Evolutionary conservation across 2,797 vertebrate species (phyloP).

Genomic region (Falco biarmicus): DNA sequence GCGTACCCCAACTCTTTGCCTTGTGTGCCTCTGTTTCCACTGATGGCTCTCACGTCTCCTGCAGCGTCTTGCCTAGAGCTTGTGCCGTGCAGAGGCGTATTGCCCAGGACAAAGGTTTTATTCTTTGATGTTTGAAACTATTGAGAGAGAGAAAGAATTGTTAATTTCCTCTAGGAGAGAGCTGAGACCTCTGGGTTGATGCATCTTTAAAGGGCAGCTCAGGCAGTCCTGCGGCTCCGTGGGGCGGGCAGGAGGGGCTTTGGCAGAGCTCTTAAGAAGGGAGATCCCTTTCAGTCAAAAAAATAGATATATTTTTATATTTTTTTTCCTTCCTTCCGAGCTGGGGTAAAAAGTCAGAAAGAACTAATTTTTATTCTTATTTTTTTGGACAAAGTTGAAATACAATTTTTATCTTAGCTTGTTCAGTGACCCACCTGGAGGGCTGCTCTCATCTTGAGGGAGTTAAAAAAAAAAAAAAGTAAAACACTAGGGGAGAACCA

Average conservation of each 20-base stretch:
- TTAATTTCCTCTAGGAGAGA: neutral
- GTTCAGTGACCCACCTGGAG: no score
- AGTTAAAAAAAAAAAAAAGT: neutral
- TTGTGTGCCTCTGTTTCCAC: fast-evolving
- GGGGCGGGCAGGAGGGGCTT: neutral
- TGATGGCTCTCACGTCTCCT: neutral
- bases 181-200: neutral
- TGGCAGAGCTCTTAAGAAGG: neutral
- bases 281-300: neutral
- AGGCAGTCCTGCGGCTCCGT: neutral
- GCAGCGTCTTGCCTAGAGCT: neutral
- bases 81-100: neutral
- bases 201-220: neutral
- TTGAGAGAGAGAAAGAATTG: neutral
- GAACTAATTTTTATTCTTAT: no score
- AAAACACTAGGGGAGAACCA: neutral
- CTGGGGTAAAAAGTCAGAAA: neutral
- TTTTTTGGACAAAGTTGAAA: neutral
- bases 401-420: neutral
- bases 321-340: neutral
- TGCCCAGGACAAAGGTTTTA: neutral
- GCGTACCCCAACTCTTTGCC: neutral
- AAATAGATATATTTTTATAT: neutral
- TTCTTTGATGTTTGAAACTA: neutral
- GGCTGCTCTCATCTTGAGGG: neutral